Conservation (phyloP, 2,888 invertebrate genomes). For the Poecilus cupreus region DNA sequence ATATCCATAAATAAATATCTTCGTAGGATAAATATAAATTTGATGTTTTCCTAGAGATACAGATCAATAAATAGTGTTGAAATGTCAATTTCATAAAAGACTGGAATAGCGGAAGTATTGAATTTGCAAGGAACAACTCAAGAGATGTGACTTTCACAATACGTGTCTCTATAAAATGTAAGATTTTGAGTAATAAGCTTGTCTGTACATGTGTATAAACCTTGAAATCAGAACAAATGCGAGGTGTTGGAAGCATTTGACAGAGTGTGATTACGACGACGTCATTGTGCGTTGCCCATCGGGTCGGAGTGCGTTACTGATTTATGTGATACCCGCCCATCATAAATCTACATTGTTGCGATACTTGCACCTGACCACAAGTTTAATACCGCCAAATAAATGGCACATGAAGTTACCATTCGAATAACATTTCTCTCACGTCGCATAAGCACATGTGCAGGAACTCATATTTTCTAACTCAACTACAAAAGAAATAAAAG, state of each 20-base stretch:
- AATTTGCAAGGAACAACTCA: neutral
- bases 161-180: neutral
- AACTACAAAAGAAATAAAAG: neutral
- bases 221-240: no score
- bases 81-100: neutral
- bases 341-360: conserved; percentile 31
- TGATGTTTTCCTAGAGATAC: neutral
- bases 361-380: conserved; percentile 31
- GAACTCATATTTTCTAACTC: neutral
- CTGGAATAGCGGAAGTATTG: neutral
- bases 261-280: conserved; percentile 13
- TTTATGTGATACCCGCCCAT: neutral
- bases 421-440: no score
- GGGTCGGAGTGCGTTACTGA: neutral
- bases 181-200: no score
- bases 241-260: neutral
- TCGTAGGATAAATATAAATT: neutral
- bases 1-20: neutral
- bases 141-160: neutral
- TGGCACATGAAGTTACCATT: neutral
- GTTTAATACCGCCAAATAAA: neutral
- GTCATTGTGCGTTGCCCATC: neutral
- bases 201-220: no score
- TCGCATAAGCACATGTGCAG: no score
- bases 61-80: neutral